Evolutionary conservation across 2,113 vertebrate genomes (phyloP).

Genomic region (Perca flavescens): DNA sequence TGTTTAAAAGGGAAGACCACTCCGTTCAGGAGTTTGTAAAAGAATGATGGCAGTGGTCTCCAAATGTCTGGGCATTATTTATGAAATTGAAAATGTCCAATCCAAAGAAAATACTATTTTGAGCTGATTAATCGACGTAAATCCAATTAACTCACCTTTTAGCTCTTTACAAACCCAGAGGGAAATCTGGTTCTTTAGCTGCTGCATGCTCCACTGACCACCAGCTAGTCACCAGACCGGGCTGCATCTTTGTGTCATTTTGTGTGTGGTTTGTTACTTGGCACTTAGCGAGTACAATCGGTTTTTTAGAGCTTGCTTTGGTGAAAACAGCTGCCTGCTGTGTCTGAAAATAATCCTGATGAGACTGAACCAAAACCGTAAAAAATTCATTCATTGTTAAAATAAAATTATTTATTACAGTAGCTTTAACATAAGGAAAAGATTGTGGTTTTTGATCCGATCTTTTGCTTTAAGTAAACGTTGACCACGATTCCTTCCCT

Average conservation of each 20-base stretch:
- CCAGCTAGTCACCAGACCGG: not conserved
- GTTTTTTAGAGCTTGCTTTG: not conserved
- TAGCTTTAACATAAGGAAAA: not conserved
- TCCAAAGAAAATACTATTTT: not conserved
- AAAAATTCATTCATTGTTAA: not conserved
- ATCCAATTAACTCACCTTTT: not conserved
- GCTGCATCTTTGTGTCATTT: not conserved
- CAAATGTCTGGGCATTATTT: not conserved
- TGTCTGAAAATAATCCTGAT: not conserved
- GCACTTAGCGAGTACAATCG: not conserved
- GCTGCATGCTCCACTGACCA: not conserved
- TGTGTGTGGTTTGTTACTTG: not conserved
- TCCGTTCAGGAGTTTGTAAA: not conserved
- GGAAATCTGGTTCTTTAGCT: not conserved
- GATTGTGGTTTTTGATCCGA: not conserved
- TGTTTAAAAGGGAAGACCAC: not conserved
- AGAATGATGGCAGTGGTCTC: not conserved
- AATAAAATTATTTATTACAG: not conserved
- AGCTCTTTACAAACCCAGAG: not conserved
- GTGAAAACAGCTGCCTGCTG: not conserved
- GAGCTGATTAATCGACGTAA: not conserved
- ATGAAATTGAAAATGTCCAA: not conserved
- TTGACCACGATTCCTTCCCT: not conserved
- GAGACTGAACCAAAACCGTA: not conserved
- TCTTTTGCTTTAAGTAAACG: not conserved